Base-by-base conservation (phyloP, 2,888 invertebrate species). In the Cantharis flavilabris region DNA sequence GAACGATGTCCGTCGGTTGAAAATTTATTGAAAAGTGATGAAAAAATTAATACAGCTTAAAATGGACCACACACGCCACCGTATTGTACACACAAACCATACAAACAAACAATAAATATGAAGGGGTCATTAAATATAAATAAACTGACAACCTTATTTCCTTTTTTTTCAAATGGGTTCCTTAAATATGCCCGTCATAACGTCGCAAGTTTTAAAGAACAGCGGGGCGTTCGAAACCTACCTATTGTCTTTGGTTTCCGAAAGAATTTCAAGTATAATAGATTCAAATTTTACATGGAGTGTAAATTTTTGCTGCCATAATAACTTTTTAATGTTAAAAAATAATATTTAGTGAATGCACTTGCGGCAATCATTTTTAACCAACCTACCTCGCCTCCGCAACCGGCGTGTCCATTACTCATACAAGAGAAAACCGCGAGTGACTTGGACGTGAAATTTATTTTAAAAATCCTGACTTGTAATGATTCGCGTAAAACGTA, bases 161-260 rank as follows among this genome's bases (percentile, higher is more conserved):
- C 73, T 79, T 83, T 81, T 83, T 20, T 76, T 23, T n/a, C 65
- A 81, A 80, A 75, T 76, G 62, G 70, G 74, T 80, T 80, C 81
- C 78, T 81, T 82, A 84, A 82, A 83, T 81, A 81, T 82, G 83
- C 83, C 79, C 82, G 83, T 83, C 83, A 83, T 83, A 82, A 82
- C 80, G 78, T 81, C 78, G 78, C 69, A 67, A 70, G 72, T 64
- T 73, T 69, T 76, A 78, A 65, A 33, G 71, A 80, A 75, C 83
- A 79, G 80, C 83, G 80, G 83, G 83, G 77, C 78, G 74, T 80
- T 73, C 67, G 76, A 79, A 80, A 82, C 79, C 77, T 81, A 70
- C 83, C 65, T 81, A 84, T 84, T 84, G 84, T 83, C 80, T 83
- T 83, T 74, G 74, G 62, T 82, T 79, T 82, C 80, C 76, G 73